phyloP scores from a whole-genome alignment of 2,888 invertebrate species.

The Phlogophora meticulosa region DNA sequence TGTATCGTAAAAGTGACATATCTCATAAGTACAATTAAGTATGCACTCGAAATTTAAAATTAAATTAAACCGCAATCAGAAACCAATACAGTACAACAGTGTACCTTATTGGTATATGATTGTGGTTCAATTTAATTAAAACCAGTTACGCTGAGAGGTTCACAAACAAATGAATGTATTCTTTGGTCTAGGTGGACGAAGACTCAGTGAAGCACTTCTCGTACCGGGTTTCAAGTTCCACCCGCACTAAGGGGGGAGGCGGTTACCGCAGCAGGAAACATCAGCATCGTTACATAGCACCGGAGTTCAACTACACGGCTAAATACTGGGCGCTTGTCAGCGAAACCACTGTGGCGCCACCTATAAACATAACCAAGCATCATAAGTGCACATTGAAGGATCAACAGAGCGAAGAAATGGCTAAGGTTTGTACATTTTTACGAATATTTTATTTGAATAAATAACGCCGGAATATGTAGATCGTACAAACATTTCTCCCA shows the following conservation, averaged over 20 bases:
- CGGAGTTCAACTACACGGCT: conserved; percentile 87
- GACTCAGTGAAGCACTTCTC: conserved; percentile 86
- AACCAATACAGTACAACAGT: too few species aligned
- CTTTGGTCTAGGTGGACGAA: conserved; percentile 78
- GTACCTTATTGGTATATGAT: too few species aligned
- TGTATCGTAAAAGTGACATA: too few species aligned
- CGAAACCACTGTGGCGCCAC: conserved; percentile 82
- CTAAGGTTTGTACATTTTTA: conserved; percentile 75
- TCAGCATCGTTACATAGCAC: conserved; percentile 87
- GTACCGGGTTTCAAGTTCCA: conserved; percentile 87
- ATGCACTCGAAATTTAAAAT: too few species aligned
- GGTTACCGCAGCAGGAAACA: conserved; percentile 85
- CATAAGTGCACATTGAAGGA: conserved; percentile 87
- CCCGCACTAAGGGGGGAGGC: conserved; percentile 86
- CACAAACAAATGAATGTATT: neutral
- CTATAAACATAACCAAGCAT: conserved; percentile 79
- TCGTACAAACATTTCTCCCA: too few species aligned
- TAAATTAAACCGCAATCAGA: too few species aligned
- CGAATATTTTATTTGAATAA: too few species aligned
- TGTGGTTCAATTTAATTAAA: too few species aligned
- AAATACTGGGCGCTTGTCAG: conserved; percentile 88
- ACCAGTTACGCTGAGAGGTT: too few species aligned
- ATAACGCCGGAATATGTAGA: too few species aligned
- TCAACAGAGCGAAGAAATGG: conserved; percentile 84
- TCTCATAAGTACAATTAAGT: too few species aligned